These are phyloP conservation scores for Vanessa atalanta DNA, from an alignment of 1,140 invertebrate genomes.

Conservation along the genomic window DNA sequence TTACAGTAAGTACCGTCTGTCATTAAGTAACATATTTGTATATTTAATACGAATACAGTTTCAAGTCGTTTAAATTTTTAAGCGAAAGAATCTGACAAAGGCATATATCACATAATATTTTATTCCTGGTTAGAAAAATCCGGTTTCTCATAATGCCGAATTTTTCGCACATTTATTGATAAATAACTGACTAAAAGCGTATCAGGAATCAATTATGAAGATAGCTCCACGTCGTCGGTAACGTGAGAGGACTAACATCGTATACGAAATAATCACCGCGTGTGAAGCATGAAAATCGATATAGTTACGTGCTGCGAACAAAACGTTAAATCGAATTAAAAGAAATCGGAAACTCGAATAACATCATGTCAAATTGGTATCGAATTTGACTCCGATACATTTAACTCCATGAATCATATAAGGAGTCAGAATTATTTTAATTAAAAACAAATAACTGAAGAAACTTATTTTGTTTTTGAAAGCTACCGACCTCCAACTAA, in stretches of 20 bases:
- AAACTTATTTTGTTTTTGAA: slow-evolving; percentile 1
- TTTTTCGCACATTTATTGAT: not conserved
- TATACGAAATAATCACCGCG: slow-evolving; percentile 41
- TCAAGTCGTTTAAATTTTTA: no score
- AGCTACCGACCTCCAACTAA: slow-evolving; percentile 12
- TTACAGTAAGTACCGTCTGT: no score
- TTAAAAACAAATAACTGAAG: slow-evolving; percentile 14
- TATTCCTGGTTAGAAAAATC: no score
- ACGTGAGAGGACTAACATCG: slow-evolving; percentile 49
- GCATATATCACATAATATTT: no score
- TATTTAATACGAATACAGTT: no score
- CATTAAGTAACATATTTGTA: no score
- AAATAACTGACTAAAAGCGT: not conserved
- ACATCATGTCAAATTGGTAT: not conserved
- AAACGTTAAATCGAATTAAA: slow-evolving; percentile 23
- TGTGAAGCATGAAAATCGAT: slow-evolving; percentile 47
- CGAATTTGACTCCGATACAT: not conserved
- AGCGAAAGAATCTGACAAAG: no score
- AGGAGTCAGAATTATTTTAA: slow-evolving; percentile 6
- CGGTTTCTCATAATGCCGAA: not conserved
- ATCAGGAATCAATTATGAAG: slow-evolving; percentile 36
- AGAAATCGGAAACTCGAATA: slow-evolving; percentile 24
- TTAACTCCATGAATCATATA: not conserved
- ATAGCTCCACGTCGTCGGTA: slow-evolving; percentile 34
- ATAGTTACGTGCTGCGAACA: slow-evolving; percentile 24